A percentile compares a stretch with the other conserved stretches of the same genome.
Conservation (phyloP, 2,797 vertebrate species). For the Cossypha heuglini region DNA sequence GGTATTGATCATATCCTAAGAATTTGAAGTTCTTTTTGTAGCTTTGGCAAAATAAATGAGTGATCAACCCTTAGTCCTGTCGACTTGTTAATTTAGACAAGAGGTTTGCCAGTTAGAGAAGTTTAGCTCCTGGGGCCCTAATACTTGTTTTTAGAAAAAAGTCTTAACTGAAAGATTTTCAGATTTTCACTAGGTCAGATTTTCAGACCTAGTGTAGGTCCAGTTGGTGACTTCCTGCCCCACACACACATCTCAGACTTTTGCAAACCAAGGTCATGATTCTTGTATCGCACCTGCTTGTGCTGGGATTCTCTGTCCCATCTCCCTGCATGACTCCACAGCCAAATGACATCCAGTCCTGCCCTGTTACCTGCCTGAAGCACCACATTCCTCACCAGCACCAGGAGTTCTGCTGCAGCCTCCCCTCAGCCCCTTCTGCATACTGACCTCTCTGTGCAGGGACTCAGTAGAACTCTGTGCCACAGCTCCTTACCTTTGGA, state of each 20-base stretch:
- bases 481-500: background rate
- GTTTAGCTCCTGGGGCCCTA: background rate
- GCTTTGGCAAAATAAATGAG: background rate
- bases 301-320: background rate
- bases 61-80: background rate
- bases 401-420: background rate
- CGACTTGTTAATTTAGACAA: background rate
- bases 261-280: background rate
- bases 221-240: background rate
- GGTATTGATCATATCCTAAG: background rate
- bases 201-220: background rate
- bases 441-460: background rate
- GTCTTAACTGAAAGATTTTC: background rate
- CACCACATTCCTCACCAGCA: background rate
- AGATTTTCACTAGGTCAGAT: background rate
- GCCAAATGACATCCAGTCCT: background rate
- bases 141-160: background rate
- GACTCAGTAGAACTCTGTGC: background rate
- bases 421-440: background rate
- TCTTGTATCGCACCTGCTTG: background rate
- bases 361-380: background rate
- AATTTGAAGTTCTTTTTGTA: background rate
- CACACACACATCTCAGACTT: fast-evolving
- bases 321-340: background rate
- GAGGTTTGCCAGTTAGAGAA: background rate